Conservation (phyloP, 1,140 invertebrate genomes). For the Limonius californicus region DNA sequence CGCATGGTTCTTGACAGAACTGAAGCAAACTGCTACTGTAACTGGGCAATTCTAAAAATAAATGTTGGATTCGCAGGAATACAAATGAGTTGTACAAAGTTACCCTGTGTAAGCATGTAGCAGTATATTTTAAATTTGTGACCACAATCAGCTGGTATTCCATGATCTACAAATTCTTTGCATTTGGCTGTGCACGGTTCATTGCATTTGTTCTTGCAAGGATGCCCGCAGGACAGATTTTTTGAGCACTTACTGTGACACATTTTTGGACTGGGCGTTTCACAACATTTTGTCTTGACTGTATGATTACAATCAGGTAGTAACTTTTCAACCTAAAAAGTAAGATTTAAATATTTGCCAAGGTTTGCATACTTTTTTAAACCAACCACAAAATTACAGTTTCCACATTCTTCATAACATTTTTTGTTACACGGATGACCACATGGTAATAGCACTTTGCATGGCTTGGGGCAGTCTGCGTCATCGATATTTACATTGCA, state of each 20-base stretch:
- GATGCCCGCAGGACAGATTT: conserved; percentile 49
- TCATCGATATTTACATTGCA: conserved; percentile 47
- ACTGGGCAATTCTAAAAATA: no score
- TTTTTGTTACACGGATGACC: conserved; percentile 50
- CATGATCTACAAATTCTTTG: conserved; percentile 27
- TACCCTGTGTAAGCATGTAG: conserved; percentile 28
- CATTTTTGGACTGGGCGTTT: conserved; percentile 28
- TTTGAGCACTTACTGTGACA: conserved; percentile 46
- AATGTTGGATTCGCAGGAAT: no score
- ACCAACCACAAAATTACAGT: no score
- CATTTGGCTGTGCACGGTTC: conserved; percentile 45
- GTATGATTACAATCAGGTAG: conserved; percentile 48
- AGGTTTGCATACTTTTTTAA: no score
- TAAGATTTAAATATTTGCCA: no score
- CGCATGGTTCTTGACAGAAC: conserved; percentile 51
- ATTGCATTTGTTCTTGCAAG: conserved; percentile 45
- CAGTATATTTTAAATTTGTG: conserved; percentile 49
- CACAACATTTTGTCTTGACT: conserved; percentile 42
- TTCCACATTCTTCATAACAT: conserved; percentile 48
- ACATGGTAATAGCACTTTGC: conserved; percentile 48
- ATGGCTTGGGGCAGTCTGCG: conserved; percentile 47
- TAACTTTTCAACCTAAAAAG: conserved; percentile 48
- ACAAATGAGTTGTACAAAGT: no score
- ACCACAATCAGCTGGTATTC: conserved; percentile 45
- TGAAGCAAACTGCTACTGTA: background rate